Conservation (phyloP, 2,113 vertebrate genomes). For the Dromiciops gliroides region DNA sequence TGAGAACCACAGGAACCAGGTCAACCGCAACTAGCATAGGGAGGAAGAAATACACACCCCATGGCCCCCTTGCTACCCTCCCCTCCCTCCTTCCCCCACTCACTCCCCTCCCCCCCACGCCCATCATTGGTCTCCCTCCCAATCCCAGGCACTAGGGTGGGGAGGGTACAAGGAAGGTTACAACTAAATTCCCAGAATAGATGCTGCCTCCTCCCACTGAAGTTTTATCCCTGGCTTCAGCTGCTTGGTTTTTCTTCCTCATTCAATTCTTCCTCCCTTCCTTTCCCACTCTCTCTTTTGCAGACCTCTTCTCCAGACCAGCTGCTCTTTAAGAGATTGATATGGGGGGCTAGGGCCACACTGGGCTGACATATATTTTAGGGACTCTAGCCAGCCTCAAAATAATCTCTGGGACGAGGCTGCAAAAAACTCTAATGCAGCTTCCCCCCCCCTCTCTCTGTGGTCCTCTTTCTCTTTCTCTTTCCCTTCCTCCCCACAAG, state of each 20-base stretch:
- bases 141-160: slow-evolving; percentile 55
- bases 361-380: background rate
- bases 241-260: background rate
- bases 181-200: background rate
- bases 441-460: too few relatives aligned
- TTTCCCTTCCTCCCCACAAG: background rate
- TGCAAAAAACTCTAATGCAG: background rate
- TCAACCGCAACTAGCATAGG: background rate
- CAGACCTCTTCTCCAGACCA: background rate
- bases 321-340: background rate
- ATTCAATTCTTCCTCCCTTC: background rate
- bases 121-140: background rate
- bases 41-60: background rate
- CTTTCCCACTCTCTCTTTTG: background rate
- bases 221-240: slow-evolving; percentile 70
- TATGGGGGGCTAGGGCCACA: background rate
- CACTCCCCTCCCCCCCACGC: background rate
- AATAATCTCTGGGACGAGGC: background rate
- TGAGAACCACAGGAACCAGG: background rate
- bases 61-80: background rate
- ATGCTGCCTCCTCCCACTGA: background rate
- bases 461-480: too few relatives aligned
- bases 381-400: background rate
- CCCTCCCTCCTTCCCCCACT: background rate
- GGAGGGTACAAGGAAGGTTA: background rate